A percentile compares a stretch with the other conserved stretches of the same genome.
These are phyloP conservation scores for Clitarchus hookeri DNA, from an alignment of 2,888 invertebrate species.

Conservation along the genomic window DNA sequence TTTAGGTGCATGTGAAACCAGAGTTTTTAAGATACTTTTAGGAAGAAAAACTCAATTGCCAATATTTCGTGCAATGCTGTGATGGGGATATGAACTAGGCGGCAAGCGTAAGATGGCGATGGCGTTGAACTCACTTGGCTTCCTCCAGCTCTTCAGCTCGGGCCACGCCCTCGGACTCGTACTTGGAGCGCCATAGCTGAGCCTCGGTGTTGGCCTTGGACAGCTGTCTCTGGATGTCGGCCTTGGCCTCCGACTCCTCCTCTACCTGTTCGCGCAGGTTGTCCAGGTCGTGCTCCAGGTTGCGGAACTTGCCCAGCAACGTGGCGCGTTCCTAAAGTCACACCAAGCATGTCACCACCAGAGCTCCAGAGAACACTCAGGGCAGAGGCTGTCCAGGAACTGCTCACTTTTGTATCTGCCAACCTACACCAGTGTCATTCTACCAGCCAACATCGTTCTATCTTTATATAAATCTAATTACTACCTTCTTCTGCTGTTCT, in stretches of 20 bases:
- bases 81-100: too few relatives aligned
- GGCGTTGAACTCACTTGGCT: constrained; percentile 65
- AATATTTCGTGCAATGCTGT: too few relatives aligned
- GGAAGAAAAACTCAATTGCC: too few relatives aligned
- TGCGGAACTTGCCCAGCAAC: constrained; percentile 96
- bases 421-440: too few relatives aligned
- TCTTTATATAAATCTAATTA: too few relatives aligned
- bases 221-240: constrained; percentile 97
- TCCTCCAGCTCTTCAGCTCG: constrained; percentile 93
- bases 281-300: constrained; percentile 98
- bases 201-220: constrained; percentile 98
- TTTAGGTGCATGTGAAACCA: too few relatives aligned
- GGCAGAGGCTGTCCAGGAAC: too few relatives aligned
- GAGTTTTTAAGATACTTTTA: too few relatives aligned
- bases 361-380: background rate
- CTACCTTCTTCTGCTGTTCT: too few relatives aligned
- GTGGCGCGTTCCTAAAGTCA: constrained; percentile 77
- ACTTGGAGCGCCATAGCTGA: constrained; percentile 97
- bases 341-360: background rate
- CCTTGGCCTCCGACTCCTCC: constrained; percentile 98
- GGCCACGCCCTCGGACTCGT: constrained; percentile 97
- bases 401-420: background rate
- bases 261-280: constrained; percentile 98
- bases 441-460: too few relatives aligned
- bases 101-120: too few relatives aligned